Base-by-base conservation (phyloP, 2,113 vertebrate genomes). In the Cairina moschata region DNA sequence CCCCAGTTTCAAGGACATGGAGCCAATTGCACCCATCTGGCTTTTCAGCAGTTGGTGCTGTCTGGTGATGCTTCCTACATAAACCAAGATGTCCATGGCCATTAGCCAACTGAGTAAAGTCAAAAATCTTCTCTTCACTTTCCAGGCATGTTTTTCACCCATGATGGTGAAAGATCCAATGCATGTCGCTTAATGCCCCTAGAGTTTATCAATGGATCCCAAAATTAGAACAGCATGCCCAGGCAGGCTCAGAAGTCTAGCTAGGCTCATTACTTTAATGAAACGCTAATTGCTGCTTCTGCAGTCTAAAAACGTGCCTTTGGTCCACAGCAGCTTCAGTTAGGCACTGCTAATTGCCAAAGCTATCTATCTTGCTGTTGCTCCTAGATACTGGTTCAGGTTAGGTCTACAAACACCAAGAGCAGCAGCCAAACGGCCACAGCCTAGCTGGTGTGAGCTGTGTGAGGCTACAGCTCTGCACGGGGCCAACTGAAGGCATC, bases 291-390 rank as follows among this genome's bases (percentile, higher is more conserved):
- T 95, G 90, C 93, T 84, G 66, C 86, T 90, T 88, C 54, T 94
- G 69, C 80, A 60, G 83, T 42, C 93, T 78, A 11, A 85, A 95
- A 93, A 90, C 83, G 87, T 26, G 85, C 76, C 83, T 91, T 94
- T 90, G 88, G 93, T 97, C 76, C 90, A 67, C 77, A 75, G 73
- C 90, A 96, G 91, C 91, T 78, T 75, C 83, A 80, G 86, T 71
- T 96, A 93, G 91, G 90, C 81, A 89, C 48, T 54, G 86, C 83
- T 95, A 96, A 95, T 96, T 88, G 93, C 90, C 56, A 86, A 59
- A 88, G 88, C 88, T 95, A 95, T 95, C 96, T 92, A 92, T 73
- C 75, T 93, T 88, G 90, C 86, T 91, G 91, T 96, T 96, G 63
- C 92, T 93, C 73, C 52, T 90, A 74, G 95, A 96, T 93, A 94